Evolutionary conservation across 2,113 vertebrate genomes (phyloP).

Genomic region (Hiodon tergisus): DNA sequence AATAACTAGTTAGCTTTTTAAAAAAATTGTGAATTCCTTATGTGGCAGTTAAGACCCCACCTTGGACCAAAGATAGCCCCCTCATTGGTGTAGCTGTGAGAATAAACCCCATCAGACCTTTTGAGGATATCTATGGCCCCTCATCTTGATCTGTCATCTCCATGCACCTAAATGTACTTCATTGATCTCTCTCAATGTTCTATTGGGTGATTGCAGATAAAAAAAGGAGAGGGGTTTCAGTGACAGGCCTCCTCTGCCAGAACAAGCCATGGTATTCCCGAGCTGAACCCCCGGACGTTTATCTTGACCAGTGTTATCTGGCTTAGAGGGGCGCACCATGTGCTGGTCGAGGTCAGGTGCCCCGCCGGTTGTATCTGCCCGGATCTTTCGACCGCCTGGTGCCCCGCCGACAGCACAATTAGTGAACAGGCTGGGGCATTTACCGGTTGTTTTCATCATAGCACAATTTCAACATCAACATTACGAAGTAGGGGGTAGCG

Average conservation of each 20-base stretch:
- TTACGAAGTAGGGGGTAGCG: too few relatives aligned
- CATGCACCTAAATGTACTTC: constrained; percentile 55
- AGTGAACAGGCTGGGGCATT: too few relatives aligned
- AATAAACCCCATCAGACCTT: constrained; percentile 14
- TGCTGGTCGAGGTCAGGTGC: not conserved
- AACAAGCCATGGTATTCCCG: not conserved
- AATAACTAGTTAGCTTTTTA: too few relatives aligned
- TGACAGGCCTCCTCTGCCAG: constrained; percentile 35
- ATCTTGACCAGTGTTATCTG: not conserved
- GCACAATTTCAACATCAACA: too few relatives aligned
- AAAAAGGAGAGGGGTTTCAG: constrained; percentile 32
- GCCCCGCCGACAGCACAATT: too few relatives aligned
- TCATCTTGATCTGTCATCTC: constrained; percentile 46
- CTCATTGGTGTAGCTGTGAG: constrained; percentile 1
- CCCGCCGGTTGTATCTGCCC: not conserved
- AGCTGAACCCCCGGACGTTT: not conserved
- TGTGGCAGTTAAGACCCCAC: not conserved
- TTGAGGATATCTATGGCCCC: constrained; percentile 16
- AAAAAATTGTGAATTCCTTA: too few relatives aligned
- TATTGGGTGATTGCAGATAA: constrained; percentile 37
- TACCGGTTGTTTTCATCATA: too few relatives aligned
- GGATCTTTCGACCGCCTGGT: not conserved
- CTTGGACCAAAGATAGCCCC: constrained; percentile 32
- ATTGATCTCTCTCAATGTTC: constrained; percentile 60
- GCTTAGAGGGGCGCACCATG: not conserved